Base-by-base conservation (phyloP, 2,797 vertebrate genomes). In the Hypotaenidia philippensis region DNA sequence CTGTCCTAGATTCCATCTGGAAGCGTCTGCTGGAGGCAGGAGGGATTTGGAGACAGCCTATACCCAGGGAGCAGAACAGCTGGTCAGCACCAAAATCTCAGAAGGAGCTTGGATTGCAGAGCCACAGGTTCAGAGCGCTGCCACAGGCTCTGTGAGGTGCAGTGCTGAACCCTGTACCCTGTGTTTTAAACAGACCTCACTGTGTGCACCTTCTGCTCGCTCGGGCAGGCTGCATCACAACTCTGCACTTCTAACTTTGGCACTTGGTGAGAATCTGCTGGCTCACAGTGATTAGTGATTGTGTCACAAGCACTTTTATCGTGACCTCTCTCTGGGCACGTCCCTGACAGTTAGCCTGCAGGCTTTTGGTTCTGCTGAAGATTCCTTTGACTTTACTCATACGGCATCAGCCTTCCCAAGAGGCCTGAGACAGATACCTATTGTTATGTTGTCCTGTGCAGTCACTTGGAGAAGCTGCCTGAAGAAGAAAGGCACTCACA, bases 401-500 rank as follows among this genome's bases (percentile, higher is more conserved):
- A 66, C 4, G 27, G 63, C 76, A 84, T 45, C 47, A 77, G 56
- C 26, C 34, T 87, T 94, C n/a, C 81, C 29, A 49, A 88, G 65
- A 74, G 53, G 57, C 59, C 59, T 69, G 65, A 86, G 52, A 32
- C 32, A 68, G 25, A 76, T 31, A 77, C 25, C 36, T 84, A 29
- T n/a, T 92, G 68, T 40, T 88, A 27, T 74, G 87, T 57, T 76
- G 82, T 87, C 66, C 63, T 41, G 23, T 60, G 38, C 45, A 87
- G 32, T 72, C 61, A 34, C 50, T 61, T 2, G 25, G 52, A 84
- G 59, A 94, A 76, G 26, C 76, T 90, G 69, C 88, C 52, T 15
- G 72, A 82, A 89, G 86, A 83, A 47, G 59, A 38, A 77, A 90
- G 87, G 45, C n/a, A n/a, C 84, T 89, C 83, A 79, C 13, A 19